Percentiles rank a stretch among this genome's conserved stretches.
Evolutionary conservation across 2,888 invertebrate genomes (phyloP).

Genomic region (Thumatha senex): DNA sequence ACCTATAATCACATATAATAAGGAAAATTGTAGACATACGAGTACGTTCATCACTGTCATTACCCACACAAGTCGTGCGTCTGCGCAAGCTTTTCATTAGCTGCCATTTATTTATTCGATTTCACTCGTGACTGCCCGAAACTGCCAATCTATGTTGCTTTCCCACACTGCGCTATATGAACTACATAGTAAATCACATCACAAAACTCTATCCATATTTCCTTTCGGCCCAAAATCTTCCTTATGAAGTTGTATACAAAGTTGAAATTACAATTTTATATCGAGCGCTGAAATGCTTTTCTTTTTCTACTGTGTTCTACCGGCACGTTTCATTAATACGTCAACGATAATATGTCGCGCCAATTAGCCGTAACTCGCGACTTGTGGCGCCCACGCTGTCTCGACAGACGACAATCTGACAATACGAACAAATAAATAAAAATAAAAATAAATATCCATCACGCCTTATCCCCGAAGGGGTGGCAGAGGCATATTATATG

Average conservation of each 20-base stretch:
- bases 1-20: conserved; percentile 18
- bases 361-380: conserved; percentile 39
- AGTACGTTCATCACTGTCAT: conserved; percentile 3
- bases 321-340: conserved; percentile 37
- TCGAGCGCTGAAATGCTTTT: not conserved
- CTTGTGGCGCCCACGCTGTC: conserved; percentile 29
- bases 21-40: conserved; percentile 18
- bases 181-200: conserved; percentile 13
- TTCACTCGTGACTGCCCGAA: conserved; percentile 18
- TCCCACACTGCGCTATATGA: conserved; percentile 19
- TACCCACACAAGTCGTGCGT: not conserved
- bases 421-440: conserved; percentile 29
- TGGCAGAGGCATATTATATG: too few relatives aligned
- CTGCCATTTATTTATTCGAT: conserved; percentile 35
- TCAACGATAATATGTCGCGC: conserved; percentile 33
- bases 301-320: not conserved
- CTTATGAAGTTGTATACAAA: conserved; percentile 9
- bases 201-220: conserved; percentile 10
- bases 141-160: conserved; percentile 34
- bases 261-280: conserved; percentile 10
- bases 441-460: too few relatives aligned
- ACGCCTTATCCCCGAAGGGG: too few relatives aligned
- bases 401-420: conserved; percentile 8
- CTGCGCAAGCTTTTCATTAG: conserved; percentile 17
- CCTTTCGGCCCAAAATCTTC: conserved; percentile 7